Evolutionary conservation across 1,140 invertebrate genomes (phyloP), one percentile per base, ranked within the genome.

Genomic region (Steinernema khuongi): DNA sequence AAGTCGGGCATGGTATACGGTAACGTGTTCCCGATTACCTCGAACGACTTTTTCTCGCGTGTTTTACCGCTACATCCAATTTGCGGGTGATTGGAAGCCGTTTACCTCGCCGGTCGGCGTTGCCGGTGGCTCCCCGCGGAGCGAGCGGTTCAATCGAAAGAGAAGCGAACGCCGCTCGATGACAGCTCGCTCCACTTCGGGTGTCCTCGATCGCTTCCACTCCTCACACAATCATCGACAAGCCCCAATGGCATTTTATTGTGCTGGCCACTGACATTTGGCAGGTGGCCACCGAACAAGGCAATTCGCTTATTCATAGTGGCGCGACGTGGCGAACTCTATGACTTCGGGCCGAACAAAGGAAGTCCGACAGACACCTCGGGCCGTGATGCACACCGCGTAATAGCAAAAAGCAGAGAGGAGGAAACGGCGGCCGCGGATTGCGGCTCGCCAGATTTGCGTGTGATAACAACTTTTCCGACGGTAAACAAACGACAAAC

Each of bases 401-500:
- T n/a, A n/a, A n/a, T n/a, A n/a, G n/a, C n/a, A n/a, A n/a, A n/a
- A n/a, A n/a, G n/a, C n/a, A n/a, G n/a, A n/a, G n/a, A n/a, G n/a
- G n/a, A n/a, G n/a, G n/a, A n/a, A n/a, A n/a, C n/a, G n/a, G n/a
- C n/a, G n/a, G n/a, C n/a, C n/a, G n/a, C n/a, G n/a, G n/a, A n/a
- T n/a, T n/a, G n/a, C n/a, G n/a, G n/a, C n/a, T n/a, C n/a, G n/a
- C n/a, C n/a, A n/a, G n/a, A n/a, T n/a, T n/a, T n/a, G n/a, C n/a
- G n/a, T n/a, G n/a, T n/a, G n/a, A n/a, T n/a, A n/a, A n/a, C n/a
- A n/a, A n/a, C n/a, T n/a, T n/a, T n/a, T n/a, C n/a, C n/a, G n/a
- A n/a, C n/a, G n/a, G n/a, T n/a, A n/a, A n/a, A 68, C 1, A 70
- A 43, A 36, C 29, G 41, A 32, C 28, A 75, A 68, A 22, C 22